These are phyloP conservation scores for Diaphora mendica DNA, from an alignment of 2,888 invertebrate species.

Conservation along the genomic window DNA sequence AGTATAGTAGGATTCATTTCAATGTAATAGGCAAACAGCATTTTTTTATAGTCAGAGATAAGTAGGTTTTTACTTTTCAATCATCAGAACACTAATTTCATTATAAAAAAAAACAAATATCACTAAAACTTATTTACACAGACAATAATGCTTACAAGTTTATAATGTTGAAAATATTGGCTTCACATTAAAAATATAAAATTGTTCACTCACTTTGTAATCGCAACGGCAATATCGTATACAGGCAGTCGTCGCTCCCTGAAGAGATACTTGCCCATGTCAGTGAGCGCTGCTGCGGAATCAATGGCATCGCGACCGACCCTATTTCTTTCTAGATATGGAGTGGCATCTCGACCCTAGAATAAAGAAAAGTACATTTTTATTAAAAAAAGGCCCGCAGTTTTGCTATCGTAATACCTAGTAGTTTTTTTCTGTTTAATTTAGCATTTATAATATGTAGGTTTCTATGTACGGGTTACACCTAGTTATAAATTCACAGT, in stretches of 20 bases:
- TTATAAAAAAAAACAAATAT: too few species aligned
- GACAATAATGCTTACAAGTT: neutral
- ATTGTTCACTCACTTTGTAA: slow-evolving; percentile 93
- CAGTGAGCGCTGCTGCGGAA: slow-evolving; percentile 97
- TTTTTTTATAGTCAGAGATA: neutral
- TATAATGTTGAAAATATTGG: neutral
- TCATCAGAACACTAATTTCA: neutral
- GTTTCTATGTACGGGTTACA: neutral
- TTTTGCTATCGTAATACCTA: too few species aligned
- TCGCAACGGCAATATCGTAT: slow-evolving; percentile 98
- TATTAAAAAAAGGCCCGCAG: neutral
- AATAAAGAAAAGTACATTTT: slow-evolving; percentile 29
- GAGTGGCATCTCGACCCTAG: slow-evolving; percentile 97
- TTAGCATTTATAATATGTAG: too few species aligned
- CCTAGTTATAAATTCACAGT: neutral
- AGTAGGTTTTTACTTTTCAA: neutral
- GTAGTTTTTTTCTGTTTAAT: too few species aligned
- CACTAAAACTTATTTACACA: neutral
- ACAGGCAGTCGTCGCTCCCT: slow-evolving; percentile 97
- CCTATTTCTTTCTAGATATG: slow-evolving; percentile 96
- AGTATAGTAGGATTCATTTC: too few species aligned
- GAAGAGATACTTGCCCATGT: slow-evolving; percentile 99
- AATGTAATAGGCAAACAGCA: neutral
- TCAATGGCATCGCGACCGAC: slow-evolving; percentile 97
- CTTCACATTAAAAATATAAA: neutral